Evolutionary conservation across 1,140 invertebrate species (phyloP).

Genomic region (Psilanteris sp.): DNA sequence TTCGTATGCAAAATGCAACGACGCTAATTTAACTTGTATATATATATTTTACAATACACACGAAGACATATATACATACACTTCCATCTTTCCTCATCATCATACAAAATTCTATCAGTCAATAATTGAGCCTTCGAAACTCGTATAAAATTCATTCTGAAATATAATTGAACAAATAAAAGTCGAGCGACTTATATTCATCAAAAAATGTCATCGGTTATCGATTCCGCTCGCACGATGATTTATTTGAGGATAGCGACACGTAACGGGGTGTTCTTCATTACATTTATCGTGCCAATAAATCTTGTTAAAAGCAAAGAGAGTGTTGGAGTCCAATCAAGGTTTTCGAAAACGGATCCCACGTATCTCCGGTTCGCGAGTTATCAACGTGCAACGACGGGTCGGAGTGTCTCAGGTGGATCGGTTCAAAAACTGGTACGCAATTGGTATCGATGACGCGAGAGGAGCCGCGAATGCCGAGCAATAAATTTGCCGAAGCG

Average conservation of each 20-base stretch:
- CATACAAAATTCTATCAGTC: too few species aligned
- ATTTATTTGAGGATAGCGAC: conserved; percentile 31
- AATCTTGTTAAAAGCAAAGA: conserved; percentile 35
- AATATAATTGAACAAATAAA: conserved; percentile 16
- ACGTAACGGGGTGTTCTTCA: conserved; percentile 47
- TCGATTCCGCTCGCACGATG: conserved; percentile 44
- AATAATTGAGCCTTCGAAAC: too few species aligned
- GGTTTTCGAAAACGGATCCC: conserved; percentile 40
- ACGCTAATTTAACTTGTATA: too few species aligned
- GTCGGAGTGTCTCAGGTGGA: conserved; percentile 27
- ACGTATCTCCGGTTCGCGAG: conserved; percentile 35
- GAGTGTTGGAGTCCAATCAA: conserved; percentile 41
- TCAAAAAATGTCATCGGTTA: conserved; percentile 53
- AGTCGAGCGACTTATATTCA: conserved; percentile 16
- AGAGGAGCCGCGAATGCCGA: conserved; percentile 58
- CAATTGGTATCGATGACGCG: conserved; percentile 72
- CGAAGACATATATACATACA: too few species aligned
- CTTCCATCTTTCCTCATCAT: too few species aligned
- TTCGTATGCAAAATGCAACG: too few species aligned
- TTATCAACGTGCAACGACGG: conserved; percentile 28
- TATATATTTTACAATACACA: too few species aligned
- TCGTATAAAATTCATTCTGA: not conserved
- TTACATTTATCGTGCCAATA: conserved; percentile 51
- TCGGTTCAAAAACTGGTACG: conserved; percentile 38
- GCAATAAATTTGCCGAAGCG: conserved; percentile 75